Evolutionary conservation across 2,113 vertebrate species (phyloP).

Genomic region (Deroptyus accipitrinus): DNA sequence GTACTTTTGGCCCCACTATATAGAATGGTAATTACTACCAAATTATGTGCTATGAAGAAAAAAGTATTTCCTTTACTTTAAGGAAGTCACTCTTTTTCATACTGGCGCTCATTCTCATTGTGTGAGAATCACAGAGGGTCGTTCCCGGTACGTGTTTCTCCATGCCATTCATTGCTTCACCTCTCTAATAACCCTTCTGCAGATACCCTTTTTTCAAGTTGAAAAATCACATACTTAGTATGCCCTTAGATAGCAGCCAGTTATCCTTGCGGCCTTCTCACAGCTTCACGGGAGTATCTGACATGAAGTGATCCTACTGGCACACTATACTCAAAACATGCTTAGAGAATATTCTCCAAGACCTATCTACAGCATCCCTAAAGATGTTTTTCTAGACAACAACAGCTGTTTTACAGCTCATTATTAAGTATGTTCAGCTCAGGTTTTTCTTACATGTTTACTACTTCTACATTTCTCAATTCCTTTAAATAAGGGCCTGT

Average conservation of each 20-base stretch:
- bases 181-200: background rate
- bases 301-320: background rate
- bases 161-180: background rate
- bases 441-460: rapidly evolving
- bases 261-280: background rate
- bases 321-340: background rate
- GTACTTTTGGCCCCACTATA: background rate
- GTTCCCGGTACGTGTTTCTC: background rate
- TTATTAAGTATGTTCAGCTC: background rate
- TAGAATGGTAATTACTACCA: background rate
- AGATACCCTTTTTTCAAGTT: background rate
- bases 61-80: background rate
- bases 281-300: background rate
- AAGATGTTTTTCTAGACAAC: background rate
- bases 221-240: background rate
- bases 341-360: background rate
- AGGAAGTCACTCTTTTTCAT: background rate
- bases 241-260: background rate
- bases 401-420: background rate
- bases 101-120: background rate
- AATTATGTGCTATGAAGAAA: background rate
- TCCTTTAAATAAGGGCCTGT: background rate
- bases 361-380: background rate
- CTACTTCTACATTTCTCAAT: background rate
- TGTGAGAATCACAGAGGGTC: background rate